Evolutionary conservation across 1,140 invertebrate genomes (phyloP).

Genomic region (Lineus longissimus): DNA sequence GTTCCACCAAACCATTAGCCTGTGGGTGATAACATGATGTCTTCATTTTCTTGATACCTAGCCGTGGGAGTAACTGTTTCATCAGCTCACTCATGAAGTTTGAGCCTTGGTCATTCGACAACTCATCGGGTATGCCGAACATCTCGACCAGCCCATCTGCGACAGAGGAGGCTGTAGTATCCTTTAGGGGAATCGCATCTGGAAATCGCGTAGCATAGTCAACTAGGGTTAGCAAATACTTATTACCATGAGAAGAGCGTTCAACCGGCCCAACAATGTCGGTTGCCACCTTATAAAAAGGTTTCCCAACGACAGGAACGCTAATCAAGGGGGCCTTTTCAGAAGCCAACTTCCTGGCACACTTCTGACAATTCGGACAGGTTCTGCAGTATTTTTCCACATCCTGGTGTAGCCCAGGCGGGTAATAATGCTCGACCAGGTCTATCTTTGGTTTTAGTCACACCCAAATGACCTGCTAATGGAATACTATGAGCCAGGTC

Average conservation of each 20-base stretch:
- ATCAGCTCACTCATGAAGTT: slow-evolving; percentile 21
- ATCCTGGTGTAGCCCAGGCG: slow-evolving; percentile 17
- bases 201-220: slow-evolving; percentile 20
- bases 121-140: slow-evolving; percentile 13
- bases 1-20: neutral
- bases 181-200: slow-evolving; percentile 17
- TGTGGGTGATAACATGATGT: neutral
- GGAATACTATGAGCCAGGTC: slow-evolving; percentile 2
- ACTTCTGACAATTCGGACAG: slow-evolving; percentile 21
- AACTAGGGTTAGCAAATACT: slow-evolving; percentile 24
- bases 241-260: slow-evolving; percentile 19
- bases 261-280: slow-evolving; percentile 21
- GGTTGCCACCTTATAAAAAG: slow-evolving; percentile 17
- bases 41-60: neutral
- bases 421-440: slow-evolving; percentile 17
- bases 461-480: too few relatives aligned
- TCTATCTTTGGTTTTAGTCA: slow-evolving; percentile 12
- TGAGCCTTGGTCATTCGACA: slow-evolving; percentile 18
- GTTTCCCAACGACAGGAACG: slow-evolving; percentile 18
- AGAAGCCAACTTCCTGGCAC: slow-evolving; percentile 18
- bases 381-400: slow-evolving; percentile 12
- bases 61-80: slow-evolving; percentile 12
- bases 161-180: neutral
- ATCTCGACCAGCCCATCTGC: slow-evolving; percentile 14
- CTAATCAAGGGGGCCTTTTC: slow-evolving; percentile 12